A percentile compares a stretch with the other conserved stretches of the same genome.
Conservation (phyloP, 2,888 invertebrate species). For the Drosophila diplacantha region DNA sequence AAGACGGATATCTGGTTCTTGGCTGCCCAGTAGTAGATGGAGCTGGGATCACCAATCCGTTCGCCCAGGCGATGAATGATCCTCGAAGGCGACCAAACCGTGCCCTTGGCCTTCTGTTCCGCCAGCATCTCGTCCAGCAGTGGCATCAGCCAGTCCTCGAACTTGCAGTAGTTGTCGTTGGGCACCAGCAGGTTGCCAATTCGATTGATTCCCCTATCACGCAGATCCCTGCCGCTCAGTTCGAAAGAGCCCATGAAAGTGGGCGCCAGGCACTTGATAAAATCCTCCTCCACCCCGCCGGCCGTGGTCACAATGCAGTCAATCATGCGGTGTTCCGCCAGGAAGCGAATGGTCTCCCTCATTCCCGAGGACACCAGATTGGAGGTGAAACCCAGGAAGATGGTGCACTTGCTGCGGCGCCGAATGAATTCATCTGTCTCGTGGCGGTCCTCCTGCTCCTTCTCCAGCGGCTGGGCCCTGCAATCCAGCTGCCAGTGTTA, state of each 20-base stretch:
- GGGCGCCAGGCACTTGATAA: slow-evolving; percentile 98
- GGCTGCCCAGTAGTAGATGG: slow-evolving; percentile 98
- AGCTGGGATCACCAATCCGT: slow-evolving; percentile 92
- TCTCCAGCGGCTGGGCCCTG: slow-evolving; percentile 83
- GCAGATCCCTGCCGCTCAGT: slow-evolving; percentile 86
- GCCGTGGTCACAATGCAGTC: slow-evolving; percentile 99
- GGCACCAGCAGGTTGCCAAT: slow-evolving; percentile 96
- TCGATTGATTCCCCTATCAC: slow-evolving; percentile 90
- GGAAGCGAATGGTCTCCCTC: slow-evolving; percentile 92
- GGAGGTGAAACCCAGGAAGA: slow-evolving; percentile 98
- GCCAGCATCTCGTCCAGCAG: slow-evolving; percentile 92
- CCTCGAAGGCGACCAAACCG: slow-evolving; percentile 94
- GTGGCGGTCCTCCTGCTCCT: slow-evolving; percentile 83
- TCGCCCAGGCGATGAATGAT: slow-evolving; percentile 89
- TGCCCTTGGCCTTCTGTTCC: slow-evolving; percentile 87
- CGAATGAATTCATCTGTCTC: slow-evolving; percentile 89
- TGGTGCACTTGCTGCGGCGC: slow-evolving; percentile 90
- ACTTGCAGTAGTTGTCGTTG: slow-evolving; percentile 98
- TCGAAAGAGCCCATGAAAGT: slow-evolving; percentile 95
- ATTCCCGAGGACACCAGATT: slow-evolving; percentile 98
- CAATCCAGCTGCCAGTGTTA: slow-evolving; percentile 81
- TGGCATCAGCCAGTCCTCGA: slow-evolving; percentile 97
- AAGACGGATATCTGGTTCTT: slow-evolving; percentile 98
- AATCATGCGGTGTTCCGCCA: slow-evolving; percentile 91
- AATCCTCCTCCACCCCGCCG: slow-evolving; percentile 98